Base-by-base conservation (phyloP, 2,797 vertebrate species). In the Coluber constrictor region DNA sequence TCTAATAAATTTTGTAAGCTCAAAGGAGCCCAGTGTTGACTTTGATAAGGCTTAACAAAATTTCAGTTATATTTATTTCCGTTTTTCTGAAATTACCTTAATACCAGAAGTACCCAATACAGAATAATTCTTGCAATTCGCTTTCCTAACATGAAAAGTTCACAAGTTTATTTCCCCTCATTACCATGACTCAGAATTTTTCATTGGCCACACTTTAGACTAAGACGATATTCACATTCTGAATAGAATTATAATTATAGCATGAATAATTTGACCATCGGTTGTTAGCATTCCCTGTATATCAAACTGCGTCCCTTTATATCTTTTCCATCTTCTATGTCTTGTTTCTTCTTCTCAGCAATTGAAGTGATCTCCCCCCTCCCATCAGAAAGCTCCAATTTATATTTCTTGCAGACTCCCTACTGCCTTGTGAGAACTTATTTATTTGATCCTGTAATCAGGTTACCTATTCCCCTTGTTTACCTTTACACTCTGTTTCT, bases 1-100 rank as follows among this genome's bases (percentile, higher is more conserved):
- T 86, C 86, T n/a, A 86, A 90, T 93, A 93, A 90, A 90, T 90
- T 92, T 86, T 55, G 9, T 66, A 56, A 27, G 29, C 70, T 32
- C 60, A 5, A 63, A 90, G 25, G 47, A 55, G 29, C 86, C n/a
- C 90, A 79, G 18, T 92, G 32, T 55, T 88, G 57, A 37, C 32
- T 59, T 43, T 89, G 59, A 61, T 59, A 60, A 61, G 88, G 27
- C 57, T 89, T 83, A 83, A 83, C 37, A 25, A 83, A 83, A 83
- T 47, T 55, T 27, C 47, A 83, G 37, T 83, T 83, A 25, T 83
- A 83, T 83, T 83, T 83, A 47, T 83, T 47, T 83, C 5, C 47
- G 74, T 47, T 47, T 83, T 83, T 83, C 37, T 47, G 74, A 83
- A 83, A 83, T 83, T 83, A 83, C 37, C 3, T 47, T 83, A 23